These are phyloP conservation scores for Meloe dianella DNA, from an alignment of 2,888 invertebrate genomes.

Conservation along the genomic window DNA sequence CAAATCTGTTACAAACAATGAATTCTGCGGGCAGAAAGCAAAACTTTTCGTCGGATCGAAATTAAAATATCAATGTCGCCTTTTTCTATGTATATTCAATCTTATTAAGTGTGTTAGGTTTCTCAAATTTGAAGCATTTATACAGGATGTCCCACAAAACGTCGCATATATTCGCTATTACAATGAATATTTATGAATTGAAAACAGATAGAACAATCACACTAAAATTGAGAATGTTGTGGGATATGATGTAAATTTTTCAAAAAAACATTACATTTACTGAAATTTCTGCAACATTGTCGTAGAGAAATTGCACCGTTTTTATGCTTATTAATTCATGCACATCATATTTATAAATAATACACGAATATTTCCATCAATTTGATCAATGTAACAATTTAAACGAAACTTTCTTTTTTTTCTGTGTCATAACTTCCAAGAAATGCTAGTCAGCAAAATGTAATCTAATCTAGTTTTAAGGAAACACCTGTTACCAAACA, in stretches of 20 bases:
- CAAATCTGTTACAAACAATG: too few species aligned
- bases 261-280: too few species aligned
- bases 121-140: not conserved
- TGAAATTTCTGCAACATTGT: too few species aligned
- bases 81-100: not conserved
- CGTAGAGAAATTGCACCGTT: not conserved
- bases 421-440: not conserved
- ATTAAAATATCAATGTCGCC: not conserved
- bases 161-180: too few species aligned
- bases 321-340: conserved; percentile 3
- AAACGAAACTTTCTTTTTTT: not conserved
- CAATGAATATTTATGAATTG: too few species aligned
- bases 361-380: not conserved
- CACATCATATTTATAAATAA: not conserved
- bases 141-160: too few species aligned
- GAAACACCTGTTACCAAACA: conserved; percentile 29
- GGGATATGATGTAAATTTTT: too few species aligned
- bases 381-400: not conserved
- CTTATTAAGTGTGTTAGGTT: not conserved
- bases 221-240: too few species aligned
- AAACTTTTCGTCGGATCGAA: not conserved
- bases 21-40: too few species aligned
- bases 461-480: not conserved
- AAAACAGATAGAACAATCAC: too few species aligned
- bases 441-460: not conserved